A percentile compares a stretch with the other conserved stretches of the same genome.
Conservation (phyloP, 1,140 invertebrate genomes). For the Latrodectus geometricus region DNA sequence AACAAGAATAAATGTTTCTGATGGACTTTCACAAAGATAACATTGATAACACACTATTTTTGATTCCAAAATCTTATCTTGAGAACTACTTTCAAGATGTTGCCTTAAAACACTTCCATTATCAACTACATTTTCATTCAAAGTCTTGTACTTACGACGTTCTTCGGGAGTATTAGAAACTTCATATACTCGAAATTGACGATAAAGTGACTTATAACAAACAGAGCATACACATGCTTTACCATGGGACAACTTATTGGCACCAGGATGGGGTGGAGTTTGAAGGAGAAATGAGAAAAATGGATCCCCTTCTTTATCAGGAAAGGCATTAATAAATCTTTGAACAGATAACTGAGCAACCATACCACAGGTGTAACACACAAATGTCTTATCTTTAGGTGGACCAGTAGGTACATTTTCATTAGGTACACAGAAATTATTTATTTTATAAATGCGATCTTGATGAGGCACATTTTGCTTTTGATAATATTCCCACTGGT, state of each 20-base stretch:
- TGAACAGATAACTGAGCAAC: constrained; percentile 80
- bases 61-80: background rate
- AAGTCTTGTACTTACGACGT: constrained; percentile 68
- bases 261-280: constrained; percentile 81
- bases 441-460: constrained; percentile 78
- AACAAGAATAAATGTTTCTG: constrained; percentile 50
- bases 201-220: constrained; percentile 85
- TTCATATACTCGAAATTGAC: constrained; percentile 82
- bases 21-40: constrained; percentile 67
- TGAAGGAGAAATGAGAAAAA: constrained; percentile 88
- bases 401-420: constrained; percentile 65
- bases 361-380: constrained; percentile 88
- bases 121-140: constrained; percentile 64
- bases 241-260: constrained; percentile 84
- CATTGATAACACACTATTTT: constrained; percentile 60
- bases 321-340: constrained; percentile 84
- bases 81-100: constrained; percentile 40
- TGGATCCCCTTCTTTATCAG: constrained; percentile 85
- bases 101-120: constrained; percentile 40
- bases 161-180: constrained; percentile 66
- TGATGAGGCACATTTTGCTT: constrained; percentile 77
- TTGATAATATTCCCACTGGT: constrained; percentile 81
- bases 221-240: constrained; percentile 79
- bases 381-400: constrained; percentile 77
- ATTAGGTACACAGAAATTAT: background rate